Conservation (phyloP, 1,140 invertebrate species). For the Drosophila sproati region DNA sequence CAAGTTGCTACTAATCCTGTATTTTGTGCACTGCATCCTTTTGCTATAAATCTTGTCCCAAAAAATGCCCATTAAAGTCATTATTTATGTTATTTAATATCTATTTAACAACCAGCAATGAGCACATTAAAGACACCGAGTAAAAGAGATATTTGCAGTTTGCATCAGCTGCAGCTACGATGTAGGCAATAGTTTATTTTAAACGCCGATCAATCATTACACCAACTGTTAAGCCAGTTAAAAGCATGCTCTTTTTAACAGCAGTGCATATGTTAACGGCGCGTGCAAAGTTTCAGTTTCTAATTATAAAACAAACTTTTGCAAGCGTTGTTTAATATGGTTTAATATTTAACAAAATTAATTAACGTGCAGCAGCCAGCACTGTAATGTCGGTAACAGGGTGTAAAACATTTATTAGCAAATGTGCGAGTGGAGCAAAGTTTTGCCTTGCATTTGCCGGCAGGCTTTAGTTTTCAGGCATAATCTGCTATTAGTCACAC, state of each 20-base stretch:
- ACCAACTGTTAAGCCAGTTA: neutral
- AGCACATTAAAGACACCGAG: too few relatives aligned
- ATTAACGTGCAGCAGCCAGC: slow-evolving; percentile 1
- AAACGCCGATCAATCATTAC: too few relatives aligned
- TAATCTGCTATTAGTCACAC: slow-evolving; percentile 20
- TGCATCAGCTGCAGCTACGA: too few relatives aligned
- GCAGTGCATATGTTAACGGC: neutral
- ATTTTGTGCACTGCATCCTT: too few relatives aligned
- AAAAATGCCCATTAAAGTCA: too few relatives aligned
- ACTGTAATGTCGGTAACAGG: neutral
- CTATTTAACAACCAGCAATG: too few relatives aligned
- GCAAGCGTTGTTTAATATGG: neutral
- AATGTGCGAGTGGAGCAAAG: neutral
- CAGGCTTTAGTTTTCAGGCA: slow-evolving; percentile 1
- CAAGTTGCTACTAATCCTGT: too few relatives aligned
- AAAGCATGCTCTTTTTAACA: neutral
- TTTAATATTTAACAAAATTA: slow-evolving; percentile 7
- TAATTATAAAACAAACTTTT: neutral
- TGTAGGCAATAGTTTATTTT: too few relatives aligned
- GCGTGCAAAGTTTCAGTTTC: neutral
- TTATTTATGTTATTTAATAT: too few relatives aligned
- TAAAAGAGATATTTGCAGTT: too few relatives aligned
- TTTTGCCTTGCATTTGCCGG: neutral
- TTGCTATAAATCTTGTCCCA: too few relatives aligned
- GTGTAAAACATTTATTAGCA: neutral